Conservation (phyloP, 2,888 invertebrate genomes). For the Hypercompe scribonia region DNA sequence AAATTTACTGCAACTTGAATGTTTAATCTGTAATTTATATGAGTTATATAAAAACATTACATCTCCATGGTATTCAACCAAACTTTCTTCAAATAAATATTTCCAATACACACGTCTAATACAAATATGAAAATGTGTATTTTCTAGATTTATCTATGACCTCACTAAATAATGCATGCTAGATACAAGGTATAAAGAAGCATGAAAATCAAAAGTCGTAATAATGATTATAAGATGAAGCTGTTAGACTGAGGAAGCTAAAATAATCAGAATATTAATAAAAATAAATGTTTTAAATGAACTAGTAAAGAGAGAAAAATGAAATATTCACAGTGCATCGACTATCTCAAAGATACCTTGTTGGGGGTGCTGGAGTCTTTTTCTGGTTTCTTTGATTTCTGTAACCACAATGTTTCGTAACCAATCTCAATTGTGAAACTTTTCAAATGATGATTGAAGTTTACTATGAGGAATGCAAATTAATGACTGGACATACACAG, state of each 20-base stretch:
- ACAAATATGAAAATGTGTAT: background rate
- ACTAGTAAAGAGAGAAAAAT: constrained; percentile 34
- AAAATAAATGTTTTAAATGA: constrained; percentile 48
- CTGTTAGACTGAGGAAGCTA: constrained; percentile 62
- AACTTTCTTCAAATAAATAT: background rate
- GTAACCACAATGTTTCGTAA: constrained; percentile 80
- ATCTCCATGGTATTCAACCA: background rate
- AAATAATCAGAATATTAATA: constrained; percentile 52
- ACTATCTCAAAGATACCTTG: constrained; percentile 88
- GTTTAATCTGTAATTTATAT: constrained; percentile 79
- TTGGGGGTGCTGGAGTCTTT: constrained; percentile 89
- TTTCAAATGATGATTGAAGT: constrained; percentile 18
- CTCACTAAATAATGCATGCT: constrained; percentile 66
- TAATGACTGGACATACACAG: constrained; percentile 34
- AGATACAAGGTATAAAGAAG: constrained; percentile 49
- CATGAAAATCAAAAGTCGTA: constrained; percentile 58
- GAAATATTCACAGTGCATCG: constrained; percentile 50
- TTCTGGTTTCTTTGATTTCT: constrained; percentile 93
- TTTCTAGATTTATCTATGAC: constrained; percentile 62
- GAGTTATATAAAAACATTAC: constrained; percentile 20
- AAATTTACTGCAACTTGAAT: constrained; percentile 81
- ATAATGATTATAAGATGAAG: constrained; percentile 63
- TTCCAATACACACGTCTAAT: background rate
- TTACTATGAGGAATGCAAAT: constrained; percentile 23
- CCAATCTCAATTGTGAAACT: constrained; percentile 49